Evolutionary conservation across 2,888 invertebrate genomes (phyloP), one percentile per base, ranked within the genome.

Genomic region (Panzeria rudis): DNA sequence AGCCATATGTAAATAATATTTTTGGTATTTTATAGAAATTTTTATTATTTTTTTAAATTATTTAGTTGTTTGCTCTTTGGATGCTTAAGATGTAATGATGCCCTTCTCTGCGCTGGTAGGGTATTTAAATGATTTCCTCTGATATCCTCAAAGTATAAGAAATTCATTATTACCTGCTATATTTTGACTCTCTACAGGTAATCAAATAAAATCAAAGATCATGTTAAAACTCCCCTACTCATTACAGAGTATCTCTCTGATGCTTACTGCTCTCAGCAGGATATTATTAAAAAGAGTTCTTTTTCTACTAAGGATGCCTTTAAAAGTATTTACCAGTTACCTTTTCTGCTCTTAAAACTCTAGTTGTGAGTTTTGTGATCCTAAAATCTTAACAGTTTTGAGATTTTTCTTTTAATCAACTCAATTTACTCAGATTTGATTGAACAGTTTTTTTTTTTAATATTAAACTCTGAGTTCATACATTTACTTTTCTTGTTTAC

Each of bases 1-100:
- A 86, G 90, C 90, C 90, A 90, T 90, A 23, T 41, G 64, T 56
- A 6, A 17, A 47, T 52, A 32, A 62, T 25, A 50, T 44, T 41
- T 83, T 83, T 61, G 50, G 52, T 73, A 35, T 9, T 79, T 59
- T 38, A 8, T 29, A 17, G 32, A 52, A 62, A 25, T 64, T 62
- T 73, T 29, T 29, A 29, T 29, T 64, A 54, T 62, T 61, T 54
- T 68, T 54, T 47, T 38, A 44, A 25, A 54, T 50, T 50, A 41
- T 79, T 66, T 71, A 61, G 72, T 52, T 88, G 87, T 87, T 90
- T 86, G 87, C 89, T 89, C 89, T 86, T 86, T 88, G 90, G 90
- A 88, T 89, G 89, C 88, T 90, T 88, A 87, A 89, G 88, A 89
- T 89, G 89, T 89, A 91, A 91, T 92, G 92, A 91, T 91, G 91